Conservation (phyloP, 2,113 vertebrate species). For the Trogon surrucura region DNA sequence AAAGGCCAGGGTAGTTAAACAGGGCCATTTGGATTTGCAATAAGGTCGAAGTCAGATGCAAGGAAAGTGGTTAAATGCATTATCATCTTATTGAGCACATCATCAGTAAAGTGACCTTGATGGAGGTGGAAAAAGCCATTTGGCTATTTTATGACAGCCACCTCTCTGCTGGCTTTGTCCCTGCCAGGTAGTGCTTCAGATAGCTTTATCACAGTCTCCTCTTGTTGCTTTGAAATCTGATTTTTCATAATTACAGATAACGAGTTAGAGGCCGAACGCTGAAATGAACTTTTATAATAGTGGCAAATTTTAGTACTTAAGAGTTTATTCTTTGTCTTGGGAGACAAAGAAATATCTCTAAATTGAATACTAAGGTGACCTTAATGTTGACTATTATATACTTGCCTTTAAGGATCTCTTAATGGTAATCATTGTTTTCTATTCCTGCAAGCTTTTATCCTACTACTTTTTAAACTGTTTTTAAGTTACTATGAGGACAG, state of each 20-base stretch:
- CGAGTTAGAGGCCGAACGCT: neutral
- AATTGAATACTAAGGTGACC: constrained; percentile 54
- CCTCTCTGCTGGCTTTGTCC: constrained; percentile 68
- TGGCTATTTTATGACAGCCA: constrained; percentile 80
- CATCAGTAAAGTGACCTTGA: constrained; percentile 81
- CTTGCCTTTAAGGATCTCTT: constrained; percentile 57
- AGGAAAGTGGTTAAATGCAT: constrained; percentile 81
- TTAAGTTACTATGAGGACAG: constrained; percentile 41
- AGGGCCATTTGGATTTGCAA: constrained; percentile 76
- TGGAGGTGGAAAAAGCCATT: constrained; percentile 84
- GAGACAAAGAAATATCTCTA: neutral
- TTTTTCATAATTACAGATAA: constrained; percentile 67
- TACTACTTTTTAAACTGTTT: constrained; percentile 47
- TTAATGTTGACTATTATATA: constrained; percentile 24
- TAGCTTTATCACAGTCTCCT: constrained; percentile 46
- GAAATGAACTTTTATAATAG: neutral
- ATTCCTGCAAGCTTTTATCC: constrained; percentile 27
- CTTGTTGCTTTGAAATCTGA: constrained; percentile 71
- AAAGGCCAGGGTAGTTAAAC: constrained; percentile 79
- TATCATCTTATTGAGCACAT: constrained; percentile 75
- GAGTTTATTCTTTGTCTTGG: constrained; percentile 15
- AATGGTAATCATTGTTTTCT: constrained; percentile 43
- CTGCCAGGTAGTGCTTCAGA: constrained; percentile 69
- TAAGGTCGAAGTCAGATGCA: constrained; percentile 75
- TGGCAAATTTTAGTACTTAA: neutral